Percentiles rank a stretch among this genome's conserved stretches.
phyloP scores from a whole-genome alignment of 1,140 invertebrate genomes.

The Nasonia longicornis region DNA sequence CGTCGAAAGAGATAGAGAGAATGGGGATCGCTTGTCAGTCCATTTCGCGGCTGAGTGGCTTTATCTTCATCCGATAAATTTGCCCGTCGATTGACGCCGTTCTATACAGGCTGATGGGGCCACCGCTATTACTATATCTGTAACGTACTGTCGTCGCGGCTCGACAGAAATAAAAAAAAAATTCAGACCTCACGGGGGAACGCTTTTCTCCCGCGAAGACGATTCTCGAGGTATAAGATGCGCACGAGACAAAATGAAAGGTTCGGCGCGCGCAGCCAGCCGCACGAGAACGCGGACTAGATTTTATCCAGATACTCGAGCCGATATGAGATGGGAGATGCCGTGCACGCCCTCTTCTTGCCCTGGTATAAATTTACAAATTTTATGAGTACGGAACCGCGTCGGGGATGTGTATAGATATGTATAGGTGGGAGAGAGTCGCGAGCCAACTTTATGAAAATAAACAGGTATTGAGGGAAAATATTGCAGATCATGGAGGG shows the following conservation, averaged over 20 bases:
- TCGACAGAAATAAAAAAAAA: no score
- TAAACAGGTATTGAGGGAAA: background rate
- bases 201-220: background rate
- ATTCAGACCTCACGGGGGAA: no score
- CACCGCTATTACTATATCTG: no score
- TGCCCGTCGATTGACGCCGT: constrained; percentile 24
- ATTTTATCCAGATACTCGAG: constrained; percentile 36
- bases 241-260: constrained; percentile 22
- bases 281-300: background rate
- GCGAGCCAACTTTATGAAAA: constrained; percentile 1
- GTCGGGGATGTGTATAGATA: background rate
- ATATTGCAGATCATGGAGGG: background rate
- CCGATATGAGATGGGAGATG: constrained; percentile 12
- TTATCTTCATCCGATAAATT: constrained; percentile 34
- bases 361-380: constrained; percentile 12
- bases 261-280: background rate
- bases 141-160: no score
- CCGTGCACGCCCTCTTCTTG: background rate
- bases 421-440: background rate
- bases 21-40: constrained; percentile 33
- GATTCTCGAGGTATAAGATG: background rate
- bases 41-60: constrained; percentile 33
- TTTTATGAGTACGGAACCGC: background rate
- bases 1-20: background rate
- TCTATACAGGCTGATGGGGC: no score